Conservation (phyloP, 1,140 invertebrate genomes). For the Drosophila neocordata region DNA sequence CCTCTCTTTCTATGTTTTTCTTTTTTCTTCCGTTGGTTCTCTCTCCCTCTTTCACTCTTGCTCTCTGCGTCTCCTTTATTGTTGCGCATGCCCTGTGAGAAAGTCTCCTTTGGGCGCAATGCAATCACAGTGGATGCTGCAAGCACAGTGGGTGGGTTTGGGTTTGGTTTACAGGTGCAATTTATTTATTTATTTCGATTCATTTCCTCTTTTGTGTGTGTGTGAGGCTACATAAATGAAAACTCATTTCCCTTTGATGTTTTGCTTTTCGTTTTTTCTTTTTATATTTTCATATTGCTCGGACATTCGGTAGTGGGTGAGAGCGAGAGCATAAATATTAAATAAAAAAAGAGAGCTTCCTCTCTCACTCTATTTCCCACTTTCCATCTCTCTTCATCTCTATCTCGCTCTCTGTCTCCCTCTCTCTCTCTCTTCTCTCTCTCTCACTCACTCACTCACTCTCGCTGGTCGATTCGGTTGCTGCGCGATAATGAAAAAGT, state of each 20-base stretch:
- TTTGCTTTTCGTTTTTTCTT: constrained; percentile 28
- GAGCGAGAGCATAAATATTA: constrained; percentile 15
- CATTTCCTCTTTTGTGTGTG: constrained; percentile 79
- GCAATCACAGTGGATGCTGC: constrained; percentile 50
- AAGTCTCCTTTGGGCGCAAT: constrained; percentile 1
- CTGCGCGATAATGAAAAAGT: constrained; percentile 80
- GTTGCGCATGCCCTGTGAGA: constrained; percentile 4
- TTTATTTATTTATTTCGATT: constrained; percentile 82
- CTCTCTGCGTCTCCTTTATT: constrained; percentile 16
- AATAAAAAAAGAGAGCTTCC: constrained; percentile 5
- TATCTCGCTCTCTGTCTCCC: no score
- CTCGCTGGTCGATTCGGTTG: constrained; percentile 29
- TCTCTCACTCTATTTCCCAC: not conserved
- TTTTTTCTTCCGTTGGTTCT: no score
- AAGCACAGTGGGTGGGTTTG: not conserved
- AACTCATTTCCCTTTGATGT: constrained; percentile 82
- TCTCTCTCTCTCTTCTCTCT: not conserved
- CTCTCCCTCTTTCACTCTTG: no score
- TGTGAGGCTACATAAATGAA: constrained; percentile 67
- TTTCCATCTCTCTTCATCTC: constrained; percentile 1
- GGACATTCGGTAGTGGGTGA: constrained; percentile 42
- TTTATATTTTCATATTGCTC: constrained; percentile 10
- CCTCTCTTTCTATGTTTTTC: not conserved
- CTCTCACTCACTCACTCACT: constrained; percentile 18
- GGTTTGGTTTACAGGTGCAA: constrained; percentile 66